These are phyloP conservation scores for Knipowitschia caucasica DNA, from an alignment of 2,797 vertebrate species.

Conservation along the genomic window DNA sequence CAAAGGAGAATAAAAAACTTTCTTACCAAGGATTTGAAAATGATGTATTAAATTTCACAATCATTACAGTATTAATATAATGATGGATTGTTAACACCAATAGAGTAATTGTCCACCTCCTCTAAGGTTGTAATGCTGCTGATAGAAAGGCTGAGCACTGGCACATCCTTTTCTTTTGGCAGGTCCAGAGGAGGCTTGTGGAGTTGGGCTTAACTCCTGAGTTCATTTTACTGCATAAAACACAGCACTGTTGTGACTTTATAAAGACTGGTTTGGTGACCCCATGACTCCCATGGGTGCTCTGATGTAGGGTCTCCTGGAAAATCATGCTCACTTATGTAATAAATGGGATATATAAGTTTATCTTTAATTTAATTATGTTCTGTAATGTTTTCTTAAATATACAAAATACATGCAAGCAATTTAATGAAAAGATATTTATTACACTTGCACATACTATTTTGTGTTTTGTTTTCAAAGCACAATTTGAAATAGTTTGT, in stretches of 20 bases:
- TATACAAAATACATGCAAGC: no score
- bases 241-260: no score
- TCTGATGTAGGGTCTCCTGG: conserved; percentile 35
- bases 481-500: not conserved
- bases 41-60: conserved; percentile 69
- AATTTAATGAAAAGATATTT: no score
- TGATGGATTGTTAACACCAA: conserved; percentile 70
- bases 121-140: conserved; percentile 66
- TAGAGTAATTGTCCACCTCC: conserved; percentile 70
- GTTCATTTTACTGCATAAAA: no score
- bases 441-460: no score
- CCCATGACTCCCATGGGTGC: conserved; percentile 50
- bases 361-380: no score
- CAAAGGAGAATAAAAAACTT: conserved; percentile 65
- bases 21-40: conserved; percentile 64
- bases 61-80: conserved; percentile 74
- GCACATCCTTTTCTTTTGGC: conserved; percentile 59
- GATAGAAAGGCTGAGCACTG: conserved; percentile 61
- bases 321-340: conserved; percentile 1
- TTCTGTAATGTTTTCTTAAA: no score
- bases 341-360: no score
- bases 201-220: no score
- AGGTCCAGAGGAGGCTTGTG: conserved; percentile 52
- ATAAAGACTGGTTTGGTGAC: conserved; percentile 36
- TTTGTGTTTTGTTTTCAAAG: no score